These are phyloP conservation scores for Gadus chalcogrammus DNA, from an alignment of 2,113 vertebrate species.

Conservation along the genomic window DNA sequence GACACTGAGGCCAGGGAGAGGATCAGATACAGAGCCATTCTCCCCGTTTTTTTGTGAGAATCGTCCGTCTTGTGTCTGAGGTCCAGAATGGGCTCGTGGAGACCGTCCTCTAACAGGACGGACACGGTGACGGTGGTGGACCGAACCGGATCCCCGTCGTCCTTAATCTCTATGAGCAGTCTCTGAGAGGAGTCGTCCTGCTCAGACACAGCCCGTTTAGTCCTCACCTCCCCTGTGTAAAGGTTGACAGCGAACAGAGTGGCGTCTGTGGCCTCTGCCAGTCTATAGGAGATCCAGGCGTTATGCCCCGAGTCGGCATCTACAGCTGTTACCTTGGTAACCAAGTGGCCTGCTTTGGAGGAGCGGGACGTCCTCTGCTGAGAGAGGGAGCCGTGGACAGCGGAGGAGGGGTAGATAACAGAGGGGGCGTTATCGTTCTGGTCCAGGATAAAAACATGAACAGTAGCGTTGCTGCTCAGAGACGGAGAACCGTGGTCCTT, in stretches of 20 bases:
- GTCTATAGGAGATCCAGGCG: conserved; percentile 77
- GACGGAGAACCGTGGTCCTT: conserved; percentile 73
- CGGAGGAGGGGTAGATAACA: conserved; percentile 68
- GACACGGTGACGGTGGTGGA: conserved; percentile 70
- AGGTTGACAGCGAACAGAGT: conserved; percentile 70
- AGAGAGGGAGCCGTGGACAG: conserved; percentile 61
- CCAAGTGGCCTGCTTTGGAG: conserved; percentile 73
- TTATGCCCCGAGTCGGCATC: conserved; percentile 81
- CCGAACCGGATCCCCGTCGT: conserved; percentile 71
- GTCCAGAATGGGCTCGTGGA: conserved; percentile 66
- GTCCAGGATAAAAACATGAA: conserved; percentile 76
- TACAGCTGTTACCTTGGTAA: conserved; percentile 78
- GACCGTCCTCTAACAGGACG: conserved; percentile 71
- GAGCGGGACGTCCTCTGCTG: conserved; percentile 72
- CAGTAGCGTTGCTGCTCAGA: conserved; percentile 69
- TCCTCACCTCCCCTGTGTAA: conserved; percentile 77
- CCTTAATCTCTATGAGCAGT: conserved; percentile 72
- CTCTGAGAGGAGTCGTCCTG: conserved; percentile 74
- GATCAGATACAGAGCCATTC: conserved; percentile 72
- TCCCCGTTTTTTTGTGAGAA: conserved; percentile 62
- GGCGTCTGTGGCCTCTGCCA: conserved; percentile 68
- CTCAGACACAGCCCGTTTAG: conserved; percentile 66
- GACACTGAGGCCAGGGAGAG: conserved; percentile 75
- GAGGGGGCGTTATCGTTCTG: conserved; percentile 77
- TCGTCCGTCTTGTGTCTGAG: conserved; percentile 61